Base-by-base conservation (phyloP, 2,888 invertebrate species). In the Hetaerina titia region DNA sequence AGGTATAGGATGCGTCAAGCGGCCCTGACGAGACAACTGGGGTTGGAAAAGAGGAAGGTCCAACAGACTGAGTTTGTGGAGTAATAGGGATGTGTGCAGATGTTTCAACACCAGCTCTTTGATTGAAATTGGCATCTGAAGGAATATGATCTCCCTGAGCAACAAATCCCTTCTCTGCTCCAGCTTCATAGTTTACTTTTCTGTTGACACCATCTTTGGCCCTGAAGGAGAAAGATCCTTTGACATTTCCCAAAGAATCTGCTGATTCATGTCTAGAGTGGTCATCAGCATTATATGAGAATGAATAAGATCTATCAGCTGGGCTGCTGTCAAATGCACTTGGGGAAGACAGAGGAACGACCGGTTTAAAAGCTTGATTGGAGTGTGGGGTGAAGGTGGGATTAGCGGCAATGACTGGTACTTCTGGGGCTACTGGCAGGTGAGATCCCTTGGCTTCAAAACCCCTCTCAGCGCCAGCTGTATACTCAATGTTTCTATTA, bases 221-320 rank as follows among this genome's bases (percentile, higher is more conserved):
- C 57, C 95, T 94, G 94, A 96, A 96, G 22, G 96, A 95, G 95
- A 95, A 96, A 56, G 95, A 95, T 13, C 96, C 96, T 25, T 95
- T 94, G 1, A 96, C 96, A 95, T 96, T 96, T 88, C 96, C 96
- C 17, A 96, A 95, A 13, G 96, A 95, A 96, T 97, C 96, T 63
- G 96, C 96, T 87, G 96, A 96, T 96, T 96, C 96, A 31, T 96
- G 96, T 57, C 96, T 96, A 25, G 96, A 95, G 74, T 96, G 96
- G 17, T 95, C 96, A 31, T 94, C 95, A 25, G 96, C 95, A 19
- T 95, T 94, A 92, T 95, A 96, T 15, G 95, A 95, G 94, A 96
- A 96, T 13, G 96, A 95, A 95, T 96, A 96, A 2, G 96, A 96
- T 22, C 95, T 96, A 94, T 25, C 94, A 0, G n/a, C 17, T 6